A percentile compares a stretch with the other conserved stretches of the same genome.
These are phyloP conservation scores for Pangasius sanitwongsei DNA, from an alignment of 2,797 vertebrate genomes.

Conservation along the genomic window DNA sequence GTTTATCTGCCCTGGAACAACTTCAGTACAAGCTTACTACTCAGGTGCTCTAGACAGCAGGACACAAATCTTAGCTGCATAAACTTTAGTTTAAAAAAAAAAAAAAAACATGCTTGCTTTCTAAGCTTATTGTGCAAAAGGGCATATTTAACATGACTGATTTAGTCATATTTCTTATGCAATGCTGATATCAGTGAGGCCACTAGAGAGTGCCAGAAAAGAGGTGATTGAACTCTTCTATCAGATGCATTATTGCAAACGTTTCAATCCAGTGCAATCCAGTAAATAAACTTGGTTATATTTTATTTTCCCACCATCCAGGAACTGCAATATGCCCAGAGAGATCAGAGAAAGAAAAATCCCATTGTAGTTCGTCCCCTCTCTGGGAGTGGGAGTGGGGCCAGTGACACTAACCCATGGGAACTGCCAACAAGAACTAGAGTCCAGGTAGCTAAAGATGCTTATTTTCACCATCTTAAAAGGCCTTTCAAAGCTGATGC, in stretches of 20 bases:
- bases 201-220: constrained; percentile 52
- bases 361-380: constrained; percentile 40
- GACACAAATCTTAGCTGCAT: constrained; percentile 15
- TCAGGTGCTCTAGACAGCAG: constrained; percentile 70
- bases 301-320: constrained; percentile 47
- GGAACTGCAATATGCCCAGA: constrained; percentile 74
- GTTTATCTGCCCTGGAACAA: constrained; percentile 75
- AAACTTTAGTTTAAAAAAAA: background rate
- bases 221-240: constrained; percentile 42
- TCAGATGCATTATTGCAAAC: constrained; percentile 23
- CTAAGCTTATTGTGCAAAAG: constrained; percentile 25
- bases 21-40: constrained; percentile 78
- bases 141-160: constrained; percentile 18
- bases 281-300: background rate
- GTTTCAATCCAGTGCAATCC: background rate
- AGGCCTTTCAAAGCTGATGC: background rate
- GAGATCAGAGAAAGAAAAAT: constrained; percentile 55
- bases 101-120: background rate
- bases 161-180: constrained; percentile 43
- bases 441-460: constrained; percentile 28
- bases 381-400: constrained; percentile 47
- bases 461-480: background rate
- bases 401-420: constrained; percentile 51
- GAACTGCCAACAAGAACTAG: constrained; percentile 15
- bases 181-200: constrained; percentile 46